Percentiles rank a stretch among this genome's conserved stretches.
These are phyloP conservation scores for Archips crataeganus DNA, from an alignment of 2,888 invertebrate species.

Conservation along the genomic window DNA sequence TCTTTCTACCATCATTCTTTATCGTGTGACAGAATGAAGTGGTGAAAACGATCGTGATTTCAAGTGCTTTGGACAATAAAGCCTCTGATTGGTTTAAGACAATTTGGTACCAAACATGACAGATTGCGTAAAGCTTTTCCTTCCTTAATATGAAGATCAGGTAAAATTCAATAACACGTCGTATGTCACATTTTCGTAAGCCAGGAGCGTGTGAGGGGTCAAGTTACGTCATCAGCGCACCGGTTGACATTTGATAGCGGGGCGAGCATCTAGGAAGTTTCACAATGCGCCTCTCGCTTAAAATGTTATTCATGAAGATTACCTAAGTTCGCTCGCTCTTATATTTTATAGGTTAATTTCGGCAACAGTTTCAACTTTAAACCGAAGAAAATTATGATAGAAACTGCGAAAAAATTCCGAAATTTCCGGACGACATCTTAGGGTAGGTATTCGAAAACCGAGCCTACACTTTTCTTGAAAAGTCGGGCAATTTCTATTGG, in stretches of 20 bases:
- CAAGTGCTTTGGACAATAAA: too few species aligned
- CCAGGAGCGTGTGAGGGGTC: constrained; percentile 30
- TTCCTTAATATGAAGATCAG: not conserved
- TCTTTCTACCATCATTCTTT: too few species aligned
- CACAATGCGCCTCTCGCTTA: constrained; percentile 52
- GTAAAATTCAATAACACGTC: constrained; percentile 11
- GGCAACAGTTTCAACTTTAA: not conserved
- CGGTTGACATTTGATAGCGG: constrained; percentile 70
- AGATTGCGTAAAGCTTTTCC: not conserved
- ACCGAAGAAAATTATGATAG: not conserved
- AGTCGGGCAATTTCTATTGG: too few species aligned
- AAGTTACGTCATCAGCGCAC: constrained; percentile 63
- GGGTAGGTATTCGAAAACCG: not conserved
- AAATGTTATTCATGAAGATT: constrained; percentile 40
- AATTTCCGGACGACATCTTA: too few species aligned
- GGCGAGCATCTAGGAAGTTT: constrained; percentile 53
- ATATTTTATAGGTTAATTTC: constrained; percentile 31
- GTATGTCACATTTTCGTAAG: constrained; percentile 30
- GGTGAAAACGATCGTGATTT: too few species aligned
- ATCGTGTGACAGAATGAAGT: too few species aligned
- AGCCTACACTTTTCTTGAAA: too few species aligned
- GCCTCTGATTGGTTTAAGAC: too few species aligned
- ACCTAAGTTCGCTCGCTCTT: constrained; percentile 33
- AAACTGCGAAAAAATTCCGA: too few species aligned
- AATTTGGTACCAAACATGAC: not conserved